phyloP scores from a whole-genome alignment of 2,888 invertebrate species.

The Megastigmus dorsalis region DNA sequence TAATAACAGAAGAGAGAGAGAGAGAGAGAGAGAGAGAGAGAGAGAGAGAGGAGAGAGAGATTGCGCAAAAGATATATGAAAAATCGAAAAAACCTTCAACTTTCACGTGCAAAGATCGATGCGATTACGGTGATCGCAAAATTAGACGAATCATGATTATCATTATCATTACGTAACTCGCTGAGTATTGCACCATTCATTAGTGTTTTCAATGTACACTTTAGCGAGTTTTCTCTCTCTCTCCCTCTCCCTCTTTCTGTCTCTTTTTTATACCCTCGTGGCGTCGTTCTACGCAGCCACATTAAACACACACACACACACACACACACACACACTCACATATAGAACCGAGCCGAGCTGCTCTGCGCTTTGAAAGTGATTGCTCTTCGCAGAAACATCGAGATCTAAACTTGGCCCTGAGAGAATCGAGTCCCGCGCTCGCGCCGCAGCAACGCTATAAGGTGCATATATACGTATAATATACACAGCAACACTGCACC shows the following conservation, averaged over 20 bases:
- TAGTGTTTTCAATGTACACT: slow-evolving; percentile 34
- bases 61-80: slow-evolving; percentile 28
- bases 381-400: slow-evolving; percentile 59
- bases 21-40: too few relatives aligned
- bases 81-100: slow-evolving; percentile 52
- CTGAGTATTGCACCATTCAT: slow-evolving; percentile 45
- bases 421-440: slow-evolving; percentile 4
- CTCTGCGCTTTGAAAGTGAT: slow-evolving; percentile 58
- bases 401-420: slow-evolving; percentile 73
- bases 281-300: too few relatives aligned
- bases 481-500: too few relatives aligned
- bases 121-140: slow-evolving; percentile 40
- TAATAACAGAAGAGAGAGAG: slow-evolving; percentile 34
- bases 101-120: slow-evolving; percentile 52
- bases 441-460: background rate
- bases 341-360: background rate
- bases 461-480: too few relatives aligned
- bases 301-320: too few relatives aligned
- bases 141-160: slow-evolving; percentile 53
- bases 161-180: slow-evolving; percentile 49
- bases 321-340: too few relatives aligned
- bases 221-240: background rate
- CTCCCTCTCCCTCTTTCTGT: slow-evolving; percentile 1
- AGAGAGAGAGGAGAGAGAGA: too few relatives aligned
- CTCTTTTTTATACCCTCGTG: too few relatives aligned